A percentile compares a stretch with the other conserved stretches of the same genome.
Evolutionary conservation across 2,113 vertebrate genomes (phyloP).

Genomic region (Gymnarchus niloticus): DNA sequence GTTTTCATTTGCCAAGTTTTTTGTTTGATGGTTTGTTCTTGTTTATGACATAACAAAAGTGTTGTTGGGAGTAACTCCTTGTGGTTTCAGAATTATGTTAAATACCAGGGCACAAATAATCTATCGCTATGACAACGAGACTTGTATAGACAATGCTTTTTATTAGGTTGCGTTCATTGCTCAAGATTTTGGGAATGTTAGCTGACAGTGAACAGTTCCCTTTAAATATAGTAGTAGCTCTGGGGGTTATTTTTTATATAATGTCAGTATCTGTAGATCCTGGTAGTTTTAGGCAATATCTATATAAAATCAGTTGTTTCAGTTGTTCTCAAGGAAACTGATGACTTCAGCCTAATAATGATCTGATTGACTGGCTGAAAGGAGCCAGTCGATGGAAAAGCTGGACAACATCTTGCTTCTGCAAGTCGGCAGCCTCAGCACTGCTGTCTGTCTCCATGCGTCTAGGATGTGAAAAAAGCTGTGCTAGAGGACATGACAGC

Average conservation of each 20-base stretch:
- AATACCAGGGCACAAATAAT: background rate
- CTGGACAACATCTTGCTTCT: background rate
- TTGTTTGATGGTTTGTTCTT: background rate
- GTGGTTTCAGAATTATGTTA: background rate
- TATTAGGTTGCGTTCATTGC: background rate
- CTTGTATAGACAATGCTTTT: background rate
- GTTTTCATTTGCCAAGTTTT: background rate
- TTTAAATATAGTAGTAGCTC: background rate
- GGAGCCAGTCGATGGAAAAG: background rate
- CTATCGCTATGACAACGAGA: background rate
- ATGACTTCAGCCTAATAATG: too few species aligned
- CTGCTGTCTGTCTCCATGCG: background rate
- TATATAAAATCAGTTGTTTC: background rate
- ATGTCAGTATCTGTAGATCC: too few species aligned
- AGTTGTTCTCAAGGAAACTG: background rate
- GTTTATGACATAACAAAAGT: background rate
- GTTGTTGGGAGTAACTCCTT: background rate
- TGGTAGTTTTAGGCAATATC: background rate
- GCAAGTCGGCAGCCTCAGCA: background rate
- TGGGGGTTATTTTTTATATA: too few species aligned
- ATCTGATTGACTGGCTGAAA: background rate
- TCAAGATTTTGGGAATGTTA: background rate
- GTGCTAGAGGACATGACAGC: constrained; percentile 63
- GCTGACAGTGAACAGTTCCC: background rate
- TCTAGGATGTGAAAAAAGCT: constrained; percentile 58